A percentile compares a stretch with the other conserved stretches of the same genome.
Evolutionary conservation across 2,797 vertebrate genomes (phyloP).

Genomic region (Gymnoscopelus braueri): DNA sequence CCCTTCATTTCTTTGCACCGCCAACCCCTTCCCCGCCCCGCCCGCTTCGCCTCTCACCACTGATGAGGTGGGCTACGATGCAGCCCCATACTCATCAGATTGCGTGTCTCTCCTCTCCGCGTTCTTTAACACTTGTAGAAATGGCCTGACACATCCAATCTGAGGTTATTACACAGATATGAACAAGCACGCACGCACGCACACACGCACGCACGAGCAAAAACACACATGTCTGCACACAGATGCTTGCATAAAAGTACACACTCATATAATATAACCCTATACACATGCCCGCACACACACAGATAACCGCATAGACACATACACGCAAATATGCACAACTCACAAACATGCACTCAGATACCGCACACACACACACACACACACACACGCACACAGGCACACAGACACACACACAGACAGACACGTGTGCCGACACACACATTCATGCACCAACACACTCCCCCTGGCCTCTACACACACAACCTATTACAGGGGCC

Average conservation of each 20-base stretch:
- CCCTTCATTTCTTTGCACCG: neutral
- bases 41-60: conserved; percentile 4
- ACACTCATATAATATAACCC: neutral
- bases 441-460: conserved; percentile 26
- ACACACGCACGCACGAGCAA: neutral
- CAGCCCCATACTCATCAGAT: conserved; percentile 68
- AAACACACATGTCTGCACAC: conserved; percentile 2
- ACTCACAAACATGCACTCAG: neutral
- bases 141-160: conserved; percentile 87
- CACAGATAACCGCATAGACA: conserved; percentile 24
- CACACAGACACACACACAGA: conserved; percentile 29
- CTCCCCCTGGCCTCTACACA: conserved; percentile 45
- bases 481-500: conserved; percentile 67
- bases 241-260: neutral
- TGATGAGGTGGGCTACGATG: conserved; percentile 49
- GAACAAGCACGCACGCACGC: conserved; percentile 15
- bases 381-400: conserved; percentile 1
- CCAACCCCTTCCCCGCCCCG: conserved; percentile 6
- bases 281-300: neutral
- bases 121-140: conserved; percentile 85
- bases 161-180: conserved; percentile 82
- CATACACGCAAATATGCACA: conserved; percentile 1
- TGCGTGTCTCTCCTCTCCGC: conserved; percentile 71
- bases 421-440: conserved; percentile 7
- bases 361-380: conserved; percentile 15